phyloP scores from a whole-genome alignment of 2,888 invertebrate species.

The Pyrocoelia pectoralis region DNA sequence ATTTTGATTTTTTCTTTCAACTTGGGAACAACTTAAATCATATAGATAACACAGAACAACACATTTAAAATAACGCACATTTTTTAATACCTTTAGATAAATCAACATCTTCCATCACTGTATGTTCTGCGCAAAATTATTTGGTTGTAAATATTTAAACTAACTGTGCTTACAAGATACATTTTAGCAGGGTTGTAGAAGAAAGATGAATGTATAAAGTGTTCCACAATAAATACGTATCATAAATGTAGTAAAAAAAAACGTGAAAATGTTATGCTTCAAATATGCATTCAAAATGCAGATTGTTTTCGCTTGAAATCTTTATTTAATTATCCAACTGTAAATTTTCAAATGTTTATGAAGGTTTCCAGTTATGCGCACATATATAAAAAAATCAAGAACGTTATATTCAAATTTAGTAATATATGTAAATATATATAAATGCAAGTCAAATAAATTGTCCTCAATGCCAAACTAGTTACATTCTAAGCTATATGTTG shows the following conservation, averaged over 20 bases:
- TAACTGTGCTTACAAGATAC: conserved; percentile 23
- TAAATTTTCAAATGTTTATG: conserved; percentile 26
- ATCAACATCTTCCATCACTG: conserved; percentile 29
- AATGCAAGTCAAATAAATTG: conserved; percentile 26
- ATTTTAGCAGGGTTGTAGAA: conserved; percentile 28
- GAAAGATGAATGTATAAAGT: conserved; percentile 26
- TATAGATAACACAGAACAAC: conserved; percentile 12
- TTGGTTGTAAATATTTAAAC: conserved; percentile 31
- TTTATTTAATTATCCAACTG: conserved; percentile 24
- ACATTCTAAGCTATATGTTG: conserved; percentile 28
- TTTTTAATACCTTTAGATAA: conserved; percentile 23
- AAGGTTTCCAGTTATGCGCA: conserved; percentile 18
- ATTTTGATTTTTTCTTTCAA: conserved; percentile 14
- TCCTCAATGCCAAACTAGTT: conserved; percentile 34
- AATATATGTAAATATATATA: conserved; percentile 33
- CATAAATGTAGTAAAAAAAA: conserved; percentile 32
- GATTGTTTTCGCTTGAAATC: conserved; percentile 29
- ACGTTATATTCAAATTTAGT: conserved; percentile 28
- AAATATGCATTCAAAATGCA: conserved; percentile 33
- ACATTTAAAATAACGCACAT: conserved; percentile 28
- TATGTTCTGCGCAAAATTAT: neutral
- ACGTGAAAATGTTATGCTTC: conserved; percentile 17
- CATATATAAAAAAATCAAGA: conserved; percentile 12
- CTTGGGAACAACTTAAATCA: conserved; percentile 28
- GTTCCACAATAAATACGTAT: conserved; percentile 31